Evolutionary conservation across 2,888 invertebrate genomes (phyloP).

Genomic region (Coelinius sp.): DNA sequence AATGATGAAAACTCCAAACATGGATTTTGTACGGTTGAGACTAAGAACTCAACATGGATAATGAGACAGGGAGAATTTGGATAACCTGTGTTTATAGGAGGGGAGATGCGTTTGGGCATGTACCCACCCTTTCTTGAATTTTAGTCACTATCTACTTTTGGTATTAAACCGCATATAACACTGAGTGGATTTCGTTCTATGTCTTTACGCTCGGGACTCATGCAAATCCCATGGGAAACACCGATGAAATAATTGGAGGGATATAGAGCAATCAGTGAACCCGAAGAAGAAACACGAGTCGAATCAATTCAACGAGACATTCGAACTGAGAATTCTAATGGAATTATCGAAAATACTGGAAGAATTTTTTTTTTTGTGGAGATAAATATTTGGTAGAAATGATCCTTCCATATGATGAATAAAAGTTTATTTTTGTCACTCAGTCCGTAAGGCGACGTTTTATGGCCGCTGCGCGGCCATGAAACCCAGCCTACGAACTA

Average conservation of each 20-base stretch:
- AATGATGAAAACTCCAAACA: slow-evolving; percentile 52
- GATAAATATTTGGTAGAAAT: too few species aligned
- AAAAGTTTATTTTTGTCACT: too few species aligned
- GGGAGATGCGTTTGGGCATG: slow-evolving; percentile 40
- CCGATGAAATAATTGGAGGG: not conserved
- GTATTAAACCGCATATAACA: slow-evolving; percentile 14
- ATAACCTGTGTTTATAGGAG: slow-evolving; percentile 66
- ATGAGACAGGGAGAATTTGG: slow-evolving; percentile 57
- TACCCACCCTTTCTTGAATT: slow-evolving; percentile 1
- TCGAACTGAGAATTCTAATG: too few species aligned
- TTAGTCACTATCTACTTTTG: slow-evolving; percentile 3
- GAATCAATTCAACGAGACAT: not conserved
- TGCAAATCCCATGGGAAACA: slow-evolving; percentile 63
- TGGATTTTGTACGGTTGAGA: slow-evolving; percentile 24
- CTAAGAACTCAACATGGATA: slow-evolving; percentile 37
- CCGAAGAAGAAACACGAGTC: not conserved
- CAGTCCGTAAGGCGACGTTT: too few species aligned
- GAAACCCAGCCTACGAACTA: too few species aligned
- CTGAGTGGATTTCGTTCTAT: slow-evolving; percentile 54
- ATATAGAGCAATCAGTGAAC: not conserved
- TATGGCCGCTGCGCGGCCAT: too few species aligned
- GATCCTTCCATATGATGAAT: too few species aligned
- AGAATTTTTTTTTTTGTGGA: too few species aligned
- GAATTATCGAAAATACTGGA: too few species aligned
- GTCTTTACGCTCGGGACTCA: slow-evolving; percentile 51